Conservation (phyloP, 2,797 vertebrate species). For the Glossophaga mutica region DNA sequence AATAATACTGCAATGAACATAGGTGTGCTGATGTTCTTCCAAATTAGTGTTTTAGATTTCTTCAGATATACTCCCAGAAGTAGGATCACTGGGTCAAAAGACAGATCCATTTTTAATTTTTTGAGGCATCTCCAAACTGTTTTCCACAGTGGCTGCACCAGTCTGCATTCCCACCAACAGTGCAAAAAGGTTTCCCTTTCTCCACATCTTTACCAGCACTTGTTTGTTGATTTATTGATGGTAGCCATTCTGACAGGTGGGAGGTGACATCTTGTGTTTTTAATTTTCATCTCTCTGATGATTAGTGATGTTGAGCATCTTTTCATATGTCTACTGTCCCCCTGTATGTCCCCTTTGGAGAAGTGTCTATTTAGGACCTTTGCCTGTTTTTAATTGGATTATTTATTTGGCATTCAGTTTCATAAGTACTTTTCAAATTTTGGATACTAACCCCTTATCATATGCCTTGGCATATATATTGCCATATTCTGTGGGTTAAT, state of each 20-base stretch:
- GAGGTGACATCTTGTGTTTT: background rate
- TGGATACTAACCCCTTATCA: background rate
- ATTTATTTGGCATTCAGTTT: background rate
- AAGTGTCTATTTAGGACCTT: background rate
- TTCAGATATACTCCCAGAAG: background rate
- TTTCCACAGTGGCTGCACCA: background rate
- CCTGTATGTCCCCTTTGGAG: background rate
- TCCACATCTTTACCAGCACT: background rate
- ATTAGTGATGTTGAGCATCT: background rate
- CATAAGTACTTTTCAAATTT: background rate
- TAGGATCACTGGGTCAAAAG: background rate
- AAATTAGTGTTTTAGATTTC: background rate
- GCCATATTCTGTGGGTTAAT: background rate
- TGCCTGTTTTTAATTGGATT: background rate
- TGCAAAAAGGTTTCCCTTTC: background rate
- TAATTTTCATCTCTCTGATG: background rate
- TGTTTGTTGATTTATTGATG: background rate
- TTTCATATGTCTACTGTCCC: background rate
- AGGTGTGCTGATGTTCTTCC: background rate
- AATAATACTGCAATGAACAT: background rate
- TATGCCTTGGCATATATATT: background rate
- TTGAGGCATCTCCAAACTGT: background rate
- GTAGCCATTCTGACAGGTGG: background rate
- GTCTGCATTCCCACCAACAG: background rate
- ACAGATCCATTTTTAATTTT: background rate